Base-by-base conservation (phyloP, 2,797 vertebrate genomes). In the Chloroceryle inda region DNA sequence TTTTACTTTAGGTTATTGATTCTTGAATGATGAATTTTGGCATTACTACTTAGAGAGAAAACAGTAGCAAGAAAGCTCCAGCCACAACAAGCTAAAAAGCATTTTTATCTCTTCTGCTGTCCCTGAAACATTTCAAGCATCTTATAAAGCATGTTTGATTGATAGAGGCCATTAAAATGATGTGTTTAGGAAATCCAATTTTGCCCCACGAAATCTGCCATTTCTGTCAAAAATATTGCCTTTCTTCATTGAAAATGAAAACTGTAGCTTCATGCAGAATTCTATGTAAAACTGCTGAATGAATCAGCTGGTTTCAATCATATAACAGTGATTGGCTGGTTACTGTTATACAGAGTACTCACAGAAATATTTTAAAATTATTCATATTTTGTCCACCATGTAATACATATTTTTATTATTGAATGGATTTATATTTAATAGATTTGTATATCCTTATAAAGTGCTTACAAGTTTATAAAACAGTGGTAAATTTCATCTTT, bases 161-260 rank as follows among this genome's bases (percentile, higher is more conserved):
- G 87, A 92, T 79, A 88, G 3, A 85, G 66, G 20, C 35, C 55
- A 94, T 79, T 88, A 87, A 87, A 91, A 38, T 78, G 74, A 90
- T 40, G 31, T 82, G 45, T 63, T 94, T 68, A 83, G 69, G 62
- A 93, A 94, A 96, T 68, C 19, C 63, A 94, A 89, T 26, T 26
- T 40, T 80, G 66, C 18, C 52, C n/a, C 4, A 52, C 44, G 52
- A 94, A 91, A 94, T 82, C 47, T 85, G 27, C 75, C 62, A 72
- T 89, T 94, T 93, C 49, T 83, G 72, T 6, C 5, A 53, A 64
- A 58, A 87, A 66, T 79, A 81, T 19, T 26, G 10, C 9, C 42
- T 66, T 88, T 78, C 84, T 91, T 92, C 58, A 87, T 56, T 44
- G 33, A 85, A 92, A 96, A 92, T 68, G 21, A 90, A 89, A 85